Evolutionary conservation across 2,113 vertebrate species (phyloP).

Genomic region (Deroptyus accipitrinus): DNA sequence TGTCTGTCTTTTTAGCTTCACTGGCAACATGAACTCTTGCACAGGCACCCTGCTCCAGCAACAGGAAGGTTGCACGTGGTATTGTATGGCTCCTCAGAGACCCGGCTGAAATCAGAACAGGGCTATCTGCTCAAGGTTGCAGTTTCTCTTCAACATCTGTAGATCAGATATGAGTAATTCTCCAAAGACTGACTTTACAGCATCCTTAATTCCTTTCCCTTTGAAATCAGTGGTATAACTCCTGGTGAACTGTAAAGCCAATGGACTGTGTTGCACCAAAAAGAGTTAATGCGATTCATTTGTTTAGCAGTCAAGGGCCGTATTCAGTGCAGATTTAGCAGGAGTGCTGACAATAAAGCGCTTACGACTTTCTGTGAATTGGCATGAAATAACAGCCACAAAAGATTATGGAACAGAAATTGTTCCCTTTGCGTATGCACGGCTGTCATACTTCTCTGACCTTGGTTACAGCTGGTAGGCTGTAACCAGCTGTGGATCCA

Average conservation of each 20-base stretch:
- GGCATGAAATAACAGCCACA: not conserved
- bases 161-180: not conserved
- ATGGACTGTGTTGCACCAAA: not conserved
- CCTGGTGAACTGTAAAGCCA: not conserved
- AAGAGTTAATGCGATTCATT: not conserved
- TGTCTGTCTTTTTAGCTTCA: not conserved
- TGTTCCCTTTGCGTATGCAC: not conserved
- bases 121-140: not conserved
- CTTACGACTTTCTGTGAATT: not conserved
- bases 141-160: not conserved
- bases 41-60: not conserved
- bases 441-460: not conserved
- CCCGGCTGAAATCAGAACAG: not conserved
- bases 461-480: not conserved
- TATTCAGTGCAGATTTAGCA: not conserved
- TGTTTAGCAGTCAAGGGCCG: not conserved
- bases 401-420: not conserved
- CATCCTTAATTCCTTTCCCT: not conserved
- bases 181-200: not conserved
- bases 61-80: accelerated
- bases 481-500: not conserved
- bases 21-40: not conserved
- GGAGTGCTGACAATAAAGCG: not conserved
- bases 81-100: not conserved
- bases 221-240: not conserved